phyloP scores from a whole-genome alignment of 2,113 vertebrate genomes.

The Caranx ignobilis region DNA sequence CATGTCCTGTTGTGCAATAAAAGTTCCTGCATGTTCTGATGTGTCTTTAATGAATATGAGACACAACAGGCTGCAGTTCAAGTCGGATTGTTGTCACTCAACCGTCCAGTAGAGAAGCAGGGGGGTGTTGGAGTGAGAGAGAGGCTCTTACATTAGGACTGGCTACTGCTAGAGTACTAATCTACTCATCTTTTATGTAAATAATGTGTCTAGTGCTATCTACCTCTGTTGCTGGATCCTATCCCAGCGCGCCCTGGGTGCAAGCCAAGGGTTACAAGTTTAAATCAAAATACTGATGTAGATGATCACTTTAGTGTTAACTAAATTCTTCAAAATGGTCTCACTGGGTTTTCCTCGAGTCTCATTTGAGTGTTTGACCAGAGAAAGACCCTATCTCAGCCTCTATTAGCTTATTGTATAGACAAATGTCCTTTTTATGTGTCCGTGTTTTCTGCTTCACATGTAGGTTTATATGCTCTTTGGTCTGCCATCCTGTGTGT shows the following conservation, averaged over 20 bases:
- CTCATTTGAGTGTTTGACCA: background rate
- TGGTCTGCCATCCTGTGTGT: conserved; percentile 35
- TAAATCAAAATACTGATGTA: background rate
- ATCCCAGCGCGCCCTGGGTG: background rate
- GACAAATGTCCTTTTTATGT: conserved; percentile 37
- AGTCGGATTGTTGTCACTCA: conserved; percentile 15
- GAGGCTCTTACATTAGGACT: conserved; percentile 10
- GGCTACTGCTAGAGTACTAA: conserved; percentile 14
- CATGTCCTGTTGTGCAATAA: conserved; percentile 8
- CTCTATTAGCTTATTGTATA: conserved; percentile 35
- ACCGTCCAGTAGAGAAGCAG: conserved; percentile 13
- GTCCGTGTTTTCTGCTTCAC: conserved; percentile 54
- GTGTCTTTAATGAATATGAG: conserved; percentile 6
- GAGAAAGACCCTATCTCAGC: conserved; percentile 21
- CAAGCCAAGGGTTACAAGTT: background rate
- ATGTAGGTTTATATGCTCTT: conserved; percentile 54
- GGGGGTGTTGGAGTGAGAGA: background rate
- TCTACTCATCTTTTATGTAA: conserved; percentile 16
- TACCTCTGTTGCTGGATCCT: conserved; percentile 2
- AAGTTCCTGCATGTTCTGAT: conserved; percentile 6
- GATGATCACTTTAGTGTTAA: background rate
- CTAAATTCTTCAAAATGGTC: background rate
- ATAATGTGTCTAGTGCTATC: conserved; percentile 12
- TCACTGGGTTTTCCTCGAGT: background rate
- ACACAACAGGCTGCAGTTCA: conserved; percentile 24